phyloP scores from a whole-genome alignment of 1,140 invertebrate genomes.

The Hyles vespertilio region DNA sequence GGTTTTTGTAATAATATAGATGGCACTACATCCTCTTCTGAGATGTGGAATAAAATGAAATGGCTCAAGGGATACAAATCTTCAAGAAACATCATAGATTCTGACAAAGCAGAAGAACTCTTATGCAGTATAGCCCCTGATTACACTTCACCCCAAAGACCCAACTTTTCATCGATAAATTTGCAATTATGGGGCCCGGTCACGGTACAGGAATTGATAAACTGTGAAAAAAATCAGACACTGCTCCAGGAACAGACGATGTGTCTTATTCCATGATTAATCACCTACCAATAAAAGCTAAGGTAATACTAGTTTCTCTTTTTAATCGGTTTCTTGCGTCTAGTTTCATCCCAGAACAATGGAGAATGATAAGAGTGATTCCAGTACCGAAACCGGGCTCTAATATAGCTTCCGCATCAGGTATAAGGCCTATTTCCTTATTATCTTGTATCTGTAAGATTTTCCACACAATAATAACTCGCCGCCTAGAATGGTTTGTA shows the following conservation, averaged over 20 bases:
- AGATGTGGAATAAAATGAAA: conserved; percentile 31
- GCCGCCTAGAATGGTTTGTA: too few relatives aligned
- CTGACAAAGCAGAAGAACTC: conserved; percentile 16
- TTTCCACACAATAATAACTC: too few relatives aligned
- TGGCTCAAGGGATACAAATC: conserved; percentile 23
- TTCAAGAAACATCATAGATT: too few relatives aligned
- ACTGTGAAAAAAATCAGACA: conserved; percentile 31
- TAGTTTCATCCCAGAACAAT: conserved; percentile 13
- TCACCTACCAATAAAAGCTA: conserved; percentile 20
- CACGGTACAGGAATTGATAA: conserved; percentile 21
- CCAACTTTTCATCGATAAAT: conserved; percentile 5
- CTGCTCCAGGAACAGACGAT: conserved; percentile 25
- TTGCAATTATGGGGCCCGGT: conserved; percentile 13
- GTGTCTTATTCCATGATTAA: conserved; percentile 35
- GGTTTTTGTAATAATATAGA: conserved; percentile 23
- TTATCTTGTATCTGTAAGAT: too few relatives aligned
- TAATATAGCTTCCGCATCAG: neutral
- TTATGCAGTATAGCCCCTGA: conserved; percentile 10
- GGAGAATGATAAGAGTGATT: conserved; percentile 16
- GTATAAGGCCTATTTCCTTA: conserved; percentile 29
- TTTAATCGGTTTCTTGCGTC: conserved; percentile 17
- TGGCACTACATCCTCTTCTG: conserved; percentile 16
- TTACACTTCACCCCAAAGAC: neutral
- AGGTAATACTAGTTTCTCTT: conserved; percentile 14
- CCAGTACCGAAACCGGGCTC: conserved; percentile 15